phyloP scores from a whole-genome alignment of 1,140 invertebrate genomes.

The Antheraea mylitta region DNA sequence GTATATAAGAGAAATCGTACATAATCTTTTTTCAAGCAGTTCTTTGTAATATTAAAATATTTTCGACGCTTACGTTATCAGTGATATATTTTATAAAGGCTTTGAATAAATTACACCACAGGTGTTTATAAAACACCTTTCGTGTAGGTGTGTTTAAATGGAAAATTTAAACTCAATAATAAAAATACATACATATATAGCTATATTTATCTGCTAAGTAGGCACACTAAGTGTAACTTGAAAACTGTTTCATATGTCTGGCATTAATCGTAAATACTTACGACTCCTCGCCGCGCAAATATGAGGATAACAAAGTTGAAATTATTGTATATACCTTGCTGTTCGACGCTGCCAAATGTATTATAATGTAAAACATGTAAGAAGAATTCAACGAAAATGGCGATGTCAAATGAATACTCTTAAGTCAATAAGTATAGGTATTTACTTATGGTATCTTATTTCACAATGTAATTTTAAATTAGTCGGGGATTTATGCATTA shows the following conservation, averaged over 20 bases:
- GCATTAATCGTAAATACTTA: too few species aligned
- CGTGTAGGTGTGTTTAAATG: too few species aligned
- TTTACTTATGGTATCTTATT: background rate
- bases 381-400: background rate
- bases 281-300: too few species aligned
- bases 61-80: too few species aligned
- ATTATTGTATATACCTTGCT: too few species aligned
- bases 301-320: too few species aligned
- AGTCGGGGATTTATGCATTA: background rate
- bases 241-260: background rate
- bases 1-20: too few species aligned
- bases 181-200: too few species aligned
- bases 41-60: too few species aligned
- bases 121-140: background rate
- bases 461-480: background rate
- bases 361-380: background rate
- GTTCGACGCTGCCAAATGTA: background rate
- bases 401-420: background rate
- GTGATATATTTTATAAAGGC: background rate
- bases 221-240: background rate
- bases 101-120: background rate
- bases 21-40: too few species aligned
- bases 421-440: background rate
- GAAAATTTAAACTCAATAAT: too few species aligned
- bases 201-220: too few species aligned